Base-by-base conservation (phyloP, 92 coral and sea anemone species). In the Isaurus tuberculatus region DNA sequence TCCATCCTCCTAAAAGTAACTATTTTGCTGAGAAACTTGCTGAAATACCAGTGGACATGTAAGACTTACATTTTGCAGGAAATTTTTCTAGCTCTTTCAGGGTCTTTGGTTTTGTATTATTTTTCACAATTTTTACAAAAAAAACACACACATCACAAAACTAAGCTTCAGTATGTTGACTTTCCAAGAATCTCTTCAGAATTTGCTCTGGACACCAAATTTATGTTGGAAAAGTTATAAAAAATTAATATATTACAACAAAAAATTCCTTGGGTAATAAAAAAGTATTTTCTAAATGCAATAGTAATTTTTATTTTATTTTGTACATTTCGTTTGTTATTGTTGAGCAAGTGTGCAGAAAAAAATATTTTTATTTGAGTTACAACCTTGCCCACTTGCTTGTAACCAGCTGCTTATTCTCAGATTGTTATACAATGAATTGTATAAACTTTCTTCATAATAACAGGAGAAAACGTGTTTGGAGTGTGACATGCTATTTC, bases 21-120 rank as follows among this genome's bases (percentile, higher is more conserved):
- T 66, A 66, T 66, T 66, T 66, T 66, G 72, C 72, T 66, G 72
- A 66, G 72, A 66, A 66, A 66, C 72, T 66, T 66, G 72, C 67
- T 27, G 67, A 61, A 61, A 61, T 61, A 61, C 67, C 67, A 61
- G 67, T 19, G 29, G 67, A 61, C 67, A 61, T 61, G 33, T 61
- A 61, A 61, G 32, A 61, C 67, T 22, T 61, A 61, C 67, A 61
- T 61, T 61, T 61, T 61, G 67, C 67, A 61, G 67, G 32, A 30
- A 66, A 66, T 66, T 26, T 66, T n/a, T 66, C 72, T 29, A 66
- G 72, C 72, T 66, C 36, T 66, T 66, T 66, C 72, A 66, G 72
- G 72, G 72, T 66, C 72, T 66, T 66, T 66, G 72, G 72, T 32
- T 66, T 66, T 64, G 70, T 28, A 64, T 64, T 64, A 64, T 64